Evolutionary conservation across 92 coral and sea anemone genomes (phyloP).

Genomic region (Heteractis magnifica): DNA sequence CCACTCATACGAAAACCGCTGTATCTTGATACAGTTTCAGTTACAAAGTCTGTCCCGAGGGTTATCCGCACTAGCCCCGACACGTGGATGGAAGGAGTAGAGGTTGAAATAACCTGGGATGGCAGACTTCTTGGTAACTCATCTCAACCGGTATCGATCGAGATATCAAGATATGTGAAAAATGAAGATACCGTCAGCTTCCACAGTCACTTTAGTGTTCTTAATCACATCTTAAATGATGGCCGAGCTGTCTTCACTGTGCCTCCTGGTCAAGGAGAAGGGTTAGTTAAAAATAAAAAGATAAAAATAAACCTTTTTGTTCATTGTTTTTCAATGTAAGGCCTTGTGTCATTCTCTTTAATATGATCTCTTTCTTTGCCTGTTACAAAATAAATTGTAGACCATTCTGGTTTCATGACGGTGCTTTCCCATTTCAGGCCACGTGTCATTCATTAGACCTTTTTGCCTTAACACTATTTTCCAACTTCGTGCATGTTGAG

Average conservation of each 20-base stretch:
- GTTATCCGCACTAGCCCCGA: slow-evolving; percentile 14
- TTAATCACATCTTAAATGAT: slow-evolving; percentile 3
- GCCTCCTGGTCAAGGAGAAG: slow-evolving; percentile 46
- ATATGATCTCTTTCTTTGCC: too few species aligned
- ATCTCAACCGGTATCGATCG: not conserved
- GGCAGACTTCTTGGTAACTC: not conserved
- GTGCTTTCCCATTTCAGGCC: too few species aligned
- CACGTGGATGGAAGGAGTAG: slow-evolving; percentile 16
- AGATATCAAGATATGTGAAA: slow-evolving; percentile 15
- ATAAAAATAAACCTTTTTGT: too few species aligned
- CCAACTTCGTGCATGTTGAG: too few species aligned
- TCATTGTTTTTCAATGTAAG: too few species aligned
- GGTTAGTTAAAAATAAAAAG: not conserved
- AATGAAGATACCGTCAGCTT: slow-evolving; percentile 6
- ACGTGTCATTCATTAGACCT: too few species aligned
- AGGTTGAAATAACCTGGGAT: slow-evolving; percentile 2
- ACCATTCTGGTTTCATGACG: too few species aligned
- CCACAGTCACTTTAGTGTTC: slow-evolving; percentile 19
- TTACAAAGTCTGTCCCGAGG: slow-evolving; percentile 1
- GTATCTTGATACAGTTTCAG: slow-evolving; percentile 8
- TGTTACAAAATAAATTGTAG: too few species aligned
- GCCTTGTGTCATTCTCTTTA: too few species aligned
- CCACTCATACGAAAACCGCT: too few species aligned
- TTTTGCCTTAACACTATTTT: too few species aligned
- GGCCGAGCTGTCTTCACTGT: slow-evolving; percentile 43